Evolutionary conservation across 2,113 vertebrate species (phyloP).

Genomic region (Cnemophilus loriae): DNA sequence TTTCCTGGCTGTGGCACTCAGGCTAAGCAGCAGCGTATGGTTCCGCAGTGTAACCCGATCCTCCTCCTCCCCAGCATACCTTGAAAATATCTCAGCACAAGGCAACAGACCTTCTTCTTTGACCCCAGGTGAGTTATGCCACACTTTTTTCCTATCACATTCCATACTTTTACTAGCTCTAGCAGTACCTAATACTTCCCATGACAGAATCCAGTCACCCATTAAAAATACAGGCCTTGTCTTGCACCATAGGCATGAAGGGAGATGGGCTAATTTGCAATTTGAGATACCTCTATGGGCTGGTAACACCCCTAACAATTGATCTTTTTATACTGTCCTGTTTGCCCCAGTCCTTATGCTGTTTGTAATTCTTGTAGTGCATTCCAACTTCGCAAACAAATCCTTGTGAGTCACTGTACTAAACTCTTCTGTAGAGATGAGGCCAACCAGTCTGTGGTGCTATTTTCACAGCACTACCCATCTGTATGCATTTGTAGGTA

Average conservation of each 20-base stretch:
- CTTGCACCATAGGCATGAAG: not conserved
- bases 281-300: not conserved
- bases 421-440: not conserved
- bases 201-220: not conserved
- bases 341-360: not conserved
- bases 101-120: not conserved
- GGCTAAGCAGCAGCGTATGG: accelerated
- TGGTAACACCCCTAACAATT: not conserved
- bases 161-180: not conserved
- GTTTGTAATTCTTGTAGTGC: not conserved
- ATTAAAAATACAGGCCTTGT: not conserved
- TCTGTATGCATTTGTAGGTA: not conserved
- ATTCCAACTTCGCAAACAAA: not conserved
- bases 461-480: not conserved
- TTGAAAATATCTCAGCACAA: not conserved
- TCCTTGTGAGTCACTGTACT: not conserved
- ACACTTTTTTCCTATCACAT: not conserved
- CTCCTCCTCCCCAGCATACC: not conserved
- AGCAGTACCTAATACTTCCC: not conserved
- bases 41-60: not conserved
- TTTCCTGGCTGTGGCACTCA: accelerated
- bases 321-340: not conserved
- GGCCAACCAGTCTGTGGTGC: not conserved
- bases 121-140: not conserved
- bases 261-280: not conserved